Percentiles rank a stretch among this genome's conserved stretches.
Conservation (phyloP, 1,140 invertebrate species). For the Ditylenchus dipsaci region DNA sequence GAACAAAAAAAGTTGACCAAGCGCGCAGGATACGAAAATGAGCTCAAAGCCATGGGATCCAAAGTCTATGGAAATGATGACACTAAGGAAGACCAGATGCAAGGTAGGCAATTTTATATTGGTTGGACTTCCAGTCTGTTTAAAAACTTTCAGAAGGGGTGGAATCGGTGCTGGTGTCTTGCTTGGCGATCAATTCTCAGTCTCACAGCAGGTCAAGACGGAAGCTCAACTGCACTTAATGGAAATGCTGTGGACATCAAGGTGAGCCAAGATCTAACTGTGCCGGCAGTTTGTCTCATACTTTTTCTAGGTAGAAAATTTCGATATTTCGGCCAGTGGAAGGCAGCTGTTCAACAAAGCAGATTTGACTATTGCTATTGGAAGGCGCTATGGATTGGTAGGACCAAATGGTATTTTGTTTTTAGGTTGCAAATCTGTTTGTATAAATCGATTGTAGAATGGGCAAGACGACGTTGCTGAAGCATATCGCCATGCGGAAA, state of each 20-base stretch:
- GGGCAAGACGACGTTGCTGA: conserved; percentile 94
- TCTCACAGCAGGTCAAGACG: conserved; percentile 82
- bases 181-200: conserved; percentile 86
- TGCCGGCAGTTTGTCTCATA: not conserved
- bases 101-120: conserved; percentile 5
- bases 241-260: conserved; percentile 95
- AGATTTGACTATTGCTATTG: conserved; percentile 83
- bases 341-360: conserved; percentile 97
- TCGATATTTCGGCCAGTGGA: conserved; percentile 92
- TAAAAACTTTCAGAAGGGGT: not conserved
- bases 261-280: conserved; percentile 34
- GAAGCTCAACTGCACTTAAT: conserved; percentile 75
- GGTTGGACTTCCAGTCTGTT: not conserved
- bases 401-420: conserved; percentile 79
- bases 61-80: conserved; percentile 23
- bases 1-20: conserved; percentile 91
- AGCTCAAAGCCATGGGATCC: conserved; percentile 72
- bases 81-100: conserved; percentile 1
- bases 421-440: conserved; percentile 56
- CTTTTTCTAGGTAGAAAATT: conserved; percentile 73
- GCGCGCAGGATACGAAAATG: conserved; percentile 77
- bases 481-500: conserved; percentile 71
- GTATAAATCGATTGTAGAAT: no score
- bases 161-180: conserved; percentile 67
- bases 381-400: conserved; percentile 89